Evolutionary conservation across 2,113 vertebrate species (phyloP).

Genomic region (Pelusios castaneus): DNA sequence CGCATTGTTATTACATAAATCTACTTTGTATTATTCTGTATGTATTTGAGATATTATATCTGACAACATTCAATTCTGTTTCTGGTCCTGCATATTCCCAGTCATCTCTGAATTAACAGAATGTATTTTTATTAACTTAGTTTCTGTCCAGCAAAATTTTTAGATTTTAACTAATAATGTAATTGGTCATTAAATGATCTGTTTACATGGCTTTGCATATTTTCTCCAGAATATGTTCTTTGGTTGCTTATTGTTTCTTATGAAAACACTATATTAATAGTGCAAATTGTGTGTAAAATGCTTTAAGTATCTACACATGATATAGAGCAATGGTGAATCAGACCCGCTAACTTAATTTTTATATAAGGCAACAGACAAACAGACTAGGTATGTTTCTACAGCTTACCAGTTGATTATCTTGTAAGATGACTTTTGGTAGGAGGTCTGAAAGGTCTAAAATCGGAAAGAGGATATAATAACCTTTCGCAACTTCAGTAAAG

Average conservation of each 20-base stretch:
- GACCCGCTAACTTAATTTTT: not conserved
- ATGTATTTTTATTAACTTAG: not conserved
- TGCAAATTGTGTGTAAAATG: not conserved
- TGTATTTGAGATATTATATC: constrained; percentile 6
- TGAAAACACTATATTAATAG: not conserved
- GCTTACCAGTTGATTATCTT: not conserved
- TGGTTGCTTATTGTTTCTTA: accelerated
- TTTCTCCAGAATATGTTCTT: not conserved
- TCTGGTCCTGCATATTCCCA: not conserved
- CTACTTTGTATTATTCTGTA: constrained; percentile 38
- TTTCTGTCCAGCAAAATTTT: not conserved
- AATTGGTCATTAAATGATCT: accelerated
- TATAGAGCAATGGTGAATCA: not conserved
- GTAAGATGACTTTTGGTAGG: not conserved
- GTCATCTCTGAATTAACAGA: constrained; percentile 8
- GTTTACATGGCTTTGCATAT: accelerated
- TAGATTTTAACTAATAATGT: not conserved
- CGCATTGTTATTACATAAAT: not conserved
- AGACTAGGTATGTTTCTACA: not conserved
- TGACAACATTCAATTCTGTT: not conserved
- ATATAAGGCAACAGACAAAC: not conserved
- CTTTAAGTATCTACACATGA: not conserved
- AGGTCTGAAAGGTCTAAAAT: not conserved
- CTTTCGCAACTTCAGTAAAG: not conserved
- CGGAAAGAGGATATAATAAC: not conserved